Evolutionary conservation across 2,113 vertebrate species (phyloP).

Genomic region (Heliornis fulica): DNA sequence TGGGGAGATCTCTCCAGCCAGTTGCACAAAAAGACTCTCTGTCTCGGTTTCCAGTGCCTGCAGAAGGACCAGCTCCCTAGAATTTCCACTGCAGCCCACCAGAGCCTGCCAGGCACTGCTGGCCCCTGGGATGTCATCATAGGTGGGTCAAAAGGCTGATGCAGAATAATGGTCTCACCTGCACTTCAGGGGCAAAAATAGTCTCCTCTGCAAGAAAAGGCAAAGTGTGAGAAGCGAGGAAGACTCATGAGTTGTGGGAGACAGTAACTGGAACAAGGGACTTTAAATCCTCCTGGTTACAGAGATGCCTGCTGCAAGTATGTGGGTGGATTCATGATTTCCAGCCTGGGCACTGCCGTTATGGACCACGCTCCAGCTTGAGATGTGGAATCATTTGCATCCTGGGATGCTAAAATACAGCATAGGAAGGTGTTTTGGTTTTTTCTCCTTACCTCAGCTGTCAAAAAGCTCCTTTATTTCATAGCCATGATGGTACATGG

Average conservation of each 20-base stretch:
- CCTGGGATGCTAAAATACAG: background rate
- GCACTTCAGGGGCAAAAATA: background rate
- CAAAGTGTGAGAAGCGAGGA: background rate
- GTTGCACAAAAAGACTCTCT: background rate
- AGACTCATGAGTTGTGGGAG: background rate
- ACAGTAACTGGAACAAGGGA: background rate
- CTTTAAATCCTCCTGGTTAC: background rate
- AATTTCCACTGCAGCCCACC: rapidly evolving
- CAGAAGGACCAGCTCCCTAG: background rate
- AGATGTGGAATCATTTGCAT: background rate
- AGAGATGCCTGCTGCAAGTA: background rate
- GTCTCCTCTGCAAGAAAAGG: background rate
- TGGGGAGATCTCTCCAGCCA: background rate
- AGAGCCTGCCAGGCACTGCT: rapidly evolving
- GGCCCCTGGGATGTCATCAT: rapidly evolving
- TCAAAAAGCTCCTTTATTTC: background rate
- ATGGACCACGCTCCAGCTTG: rapidly evolving
- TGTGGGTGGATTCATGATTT: rapidly evolving
- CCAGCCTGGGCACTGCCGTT: background rate
- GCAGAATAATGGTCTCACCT: background rate
- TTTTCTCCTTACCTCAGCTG: background rate
- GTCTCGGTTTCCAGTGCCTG: background rate
- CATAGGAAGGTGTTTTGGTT: background rate
- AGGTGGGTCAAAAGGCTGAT: background rate
- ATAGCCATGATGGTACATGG: background rate